Conservation (phyloP, 1,140 invertebrate genomes). For the Yoshiicerus persimilis region DNA sequence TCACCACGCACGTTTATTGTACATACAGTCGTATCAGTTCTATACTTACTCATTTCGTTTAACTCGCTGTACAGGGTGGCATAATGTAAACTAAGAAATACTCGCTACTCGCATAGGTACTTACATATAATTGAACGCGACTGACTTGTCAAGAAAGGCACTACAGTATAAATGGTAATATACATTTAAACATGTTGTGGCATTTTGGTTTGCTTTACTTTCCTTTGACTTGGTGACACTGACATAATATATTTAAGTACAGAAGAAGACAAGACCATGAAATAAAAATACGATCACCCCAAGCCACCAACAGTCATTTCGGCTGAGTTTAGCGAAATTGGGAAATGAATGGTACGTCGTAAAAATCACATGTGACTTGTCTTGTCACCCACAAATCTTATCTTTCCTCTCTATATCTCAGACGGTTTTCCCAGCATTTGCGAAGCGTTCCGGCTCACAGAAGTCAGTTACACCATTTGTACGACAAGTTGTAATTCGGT, state of each 20-base stretch:
- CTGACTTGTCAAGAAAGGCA: not conserved
- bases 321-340: slow-evolving; percentile 5
- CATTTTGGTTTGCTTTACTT: not conserved
- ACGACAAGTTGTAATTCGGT: not conserved
- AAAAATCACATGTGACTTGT: slow-evolving; percentile 9
- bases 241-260: not conserved
- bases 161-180: not conserved
- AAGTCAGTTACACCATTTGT: not conserved
- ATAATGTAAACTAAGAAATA: no score
- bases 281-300: not conserved
- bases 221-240: not conserved
- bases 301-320: slow-evolving; percentile 1
- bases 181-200: not conserved
- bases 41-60: not conserved
- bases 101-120: no score
- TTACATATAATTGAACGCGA: no score
- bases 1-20: not conserved
- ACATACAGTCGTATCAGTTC: not conserved
- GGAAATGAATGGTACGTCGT: not conserved
- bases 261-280: not conserved
- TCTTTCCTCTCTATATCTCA: not conserved
- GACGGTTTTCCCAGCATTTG: not conserved
- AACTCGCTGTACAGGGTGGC: no score
- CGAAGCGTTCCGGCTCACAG: not conserved
- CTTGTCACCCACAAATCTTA: not conserved